These are phyloP conservation scores for Carettochelys insculpta DNA, from an alignment of 2,113 vertebrate species.

Conservation along the genomic window DNA sequence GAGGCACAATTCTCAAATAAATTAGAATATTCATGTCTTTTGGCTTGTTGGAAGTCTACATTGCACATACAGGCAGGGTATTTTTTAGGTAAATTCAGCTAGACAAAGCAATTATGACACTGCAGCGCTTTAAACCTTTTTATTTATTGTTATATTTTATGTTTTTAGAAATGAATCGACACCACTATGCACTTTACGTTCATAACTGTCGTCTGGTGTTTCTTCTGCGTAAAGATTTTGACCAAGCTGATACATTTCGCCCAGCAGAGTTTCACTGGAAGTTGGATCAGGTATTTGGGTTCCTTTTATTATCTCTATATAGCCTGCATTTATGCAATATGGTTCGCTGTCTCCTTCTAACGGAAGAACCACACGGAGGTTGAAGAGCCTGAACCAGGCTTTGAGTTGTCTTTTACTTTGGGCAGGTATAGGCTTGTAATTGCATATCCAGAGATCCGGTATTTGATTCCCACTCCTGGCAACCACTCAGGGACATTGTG, in stretches of 20 bases:
- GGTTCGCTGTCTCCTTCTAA: not conserved
- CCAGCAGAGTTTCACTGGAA: constrained; percentile 99
- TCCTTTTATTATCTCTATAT: not conserved
- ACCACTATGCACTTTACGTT: constrained; percentile 95
- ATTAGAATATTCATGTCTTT: not conserved
- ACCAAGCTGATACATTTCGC: constrained; percentile 92
- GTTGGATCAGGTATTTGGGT: constrained; percentile 89
- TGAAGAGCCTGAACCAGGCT: not conserved
- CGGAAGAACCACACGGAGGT: not conserved
- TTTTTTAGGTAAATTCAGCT: not conserved
- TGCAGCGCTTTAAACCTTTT: not conserved
- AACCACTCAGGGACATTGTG: not conserved
- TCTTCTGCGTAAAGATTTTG: constrained; percentile 92
- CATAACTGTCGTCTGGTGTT: constrained; percentile 97
- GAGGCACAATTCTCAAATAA: not conserved
- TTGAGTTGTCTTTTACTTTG: not conserved
- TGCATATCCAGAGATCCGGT: not conserved
- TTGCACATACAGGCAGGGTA: rapidly evolving
- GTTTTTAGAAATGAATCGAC: constrained; percentile 93
- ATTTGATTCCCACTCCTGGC: not conserved
- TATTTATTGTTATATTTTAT: not conserved
- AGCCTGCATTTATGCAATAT: not conserved
- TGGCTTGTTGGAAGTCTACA: not conserved
- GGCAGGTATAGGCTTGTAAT: not conserved
- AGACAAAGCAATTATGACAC: not conserved